phyloP scores from a whole-genome alignment of 2,797 vertebrate genomes.

The Cossypha caffra region DNA sequence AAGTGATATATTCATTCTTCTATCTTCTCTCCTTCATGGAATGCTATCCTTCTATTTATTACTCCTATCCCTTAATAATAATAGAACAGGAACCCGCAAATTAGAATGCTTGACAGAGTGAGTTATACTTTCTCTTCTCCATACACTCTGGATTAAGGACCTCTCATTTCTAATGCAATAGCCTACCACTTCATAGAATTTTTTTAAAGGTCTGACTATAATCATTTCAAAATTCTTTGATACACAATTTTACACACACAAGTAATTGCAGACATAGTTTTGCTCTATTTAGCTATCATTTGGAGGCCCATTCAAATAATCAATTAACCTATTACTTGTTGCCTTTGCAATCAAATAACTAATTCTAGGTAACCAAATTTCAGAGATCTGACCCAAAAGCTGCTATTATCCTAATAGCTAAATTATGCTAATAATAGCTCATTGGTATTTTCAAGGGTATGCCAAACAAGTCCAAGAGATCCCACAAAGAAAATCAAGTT shows the following conservation, averaged over 20 bases:
- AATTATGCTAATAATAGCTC: background rate
- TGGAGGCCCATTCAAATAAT: background rate
- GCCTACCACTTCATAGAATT: background rate
- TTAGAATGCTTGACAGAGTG: background rate
- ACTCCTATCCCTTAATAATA: background rate
- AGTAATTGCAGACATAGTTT: background rate
- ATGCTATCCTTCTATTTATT: background rate
- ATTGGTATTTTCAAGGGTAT: background rate
- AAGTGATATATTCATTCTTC: background rate
- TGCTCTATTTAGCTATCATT: background rate
- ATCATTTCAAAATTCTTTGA: background rate
- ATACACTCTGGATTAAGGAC: background rate
- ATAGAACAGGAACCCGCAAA: background rate
- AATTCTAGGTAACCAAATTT: background rate
- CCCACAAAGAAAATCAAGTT: background rate
- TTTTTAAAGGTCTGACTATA: background rate
- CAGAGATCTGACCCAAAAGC: background rate
- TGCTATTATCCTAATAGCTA: background rate
- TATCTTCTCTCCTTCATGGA: background rate
- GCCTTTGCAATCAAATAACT: background rate
- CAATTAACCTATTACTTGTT: background rate
- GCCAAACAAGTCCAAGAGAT: background rate
- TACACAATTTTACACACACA: background rate
- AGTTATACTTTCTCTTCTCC: background rate
- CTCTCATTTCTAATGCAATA: background rate